phyloP scores from a whole-genome alignment of 2,113 vertebrate species.

The Thamnophis sirtalis region DNA sequence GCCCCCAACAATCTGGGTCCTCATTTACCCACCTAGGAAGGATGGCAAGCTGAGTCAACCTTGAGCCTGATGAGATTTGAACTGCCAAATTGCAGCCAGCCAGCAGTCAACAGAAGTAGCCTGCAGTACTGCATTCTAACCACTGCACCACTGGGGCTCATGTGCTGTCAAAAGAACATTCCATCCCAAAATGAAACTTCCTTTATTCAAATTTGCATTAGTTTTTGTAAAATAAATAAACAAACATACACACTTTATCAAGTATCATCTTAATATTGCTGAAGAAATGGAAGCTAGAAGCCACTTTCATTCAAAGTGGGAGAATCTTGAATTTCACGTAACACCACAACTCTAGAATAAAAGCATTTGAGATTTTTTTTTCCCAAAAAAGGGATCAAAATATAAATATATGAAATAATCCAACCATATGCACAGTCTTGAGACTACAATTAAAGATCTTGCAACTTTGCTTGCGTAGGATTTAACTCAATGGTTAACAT shows the following conservation, averaged over 20 bases:
- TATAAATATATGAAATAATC: not conserved
- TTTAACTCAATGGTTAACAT: not conserved
- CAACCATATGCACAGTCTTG: no score
- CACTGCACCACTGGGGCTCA: no score
- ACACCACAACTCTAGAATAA: not conserved
- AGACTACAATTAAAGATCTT: not conserved
- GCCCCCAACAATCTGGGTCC: no score
- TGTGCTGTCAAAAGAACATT: not conserved
- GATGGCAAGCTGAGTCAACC: no score
- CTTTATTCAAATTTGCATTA: not conserved
- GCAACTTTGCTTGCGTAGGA: not conserved
- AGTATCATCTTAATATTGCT: not conserved
- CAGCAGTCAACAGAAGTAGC: no score
- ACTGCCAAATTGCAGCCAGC: no score
- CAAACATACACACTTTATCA: not conserved
- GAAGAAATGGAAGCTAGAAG: not conserved
- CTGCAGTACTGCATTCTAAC: no score
- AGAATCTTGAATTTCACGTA: not conserved
- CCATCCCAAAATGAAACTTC: not conserved
- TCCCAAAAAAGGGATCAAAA: not conserved
- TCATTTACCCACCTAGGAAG: no score
- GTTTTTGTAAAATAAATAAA: not conserved
- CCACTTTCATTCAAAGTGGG: not conserved
- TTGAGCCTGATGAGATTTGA: no score
- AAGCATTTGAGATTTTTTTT: not conserved